A percentile compares a stretch with the other conserved stretches of the same genome.
Evolutionary conservation across 2,797 vertebrate genomes (phyloP).

Genomic region (Pipistrellus nathusii): DNA sequence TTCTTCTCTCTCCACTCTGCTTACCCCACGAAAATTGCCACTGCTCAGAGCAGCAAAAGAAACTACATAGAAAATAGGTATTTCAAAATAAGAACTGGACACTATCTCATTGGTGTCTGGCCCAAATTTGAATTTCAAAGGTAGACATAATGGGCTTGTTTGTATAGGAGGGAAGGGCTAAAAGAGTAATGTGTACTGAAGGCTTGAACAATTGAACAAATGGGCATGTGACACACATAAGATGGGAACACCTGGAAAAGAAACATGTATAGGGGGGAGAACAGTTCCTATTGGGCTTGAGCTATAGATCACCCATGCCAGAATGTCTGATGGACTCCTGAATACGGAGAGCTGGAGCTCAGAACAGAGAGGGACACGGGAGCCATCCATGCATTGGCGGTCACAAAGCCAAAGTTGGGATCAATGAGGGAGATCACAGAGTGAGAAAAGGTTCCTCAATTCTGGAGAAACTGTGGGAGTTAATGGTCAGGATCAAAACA

Average conservation of each 20-base stretch:
- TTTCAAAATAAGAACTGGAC: constrained; percentile 38
- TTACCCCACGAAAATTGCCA: constrained; percentile 33
- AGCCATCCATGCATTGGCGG: not conserved
- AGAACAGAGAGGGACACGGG: not conserved
- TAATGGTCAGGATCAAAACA: not conserved
- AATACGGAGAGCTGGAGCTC: not conserved
- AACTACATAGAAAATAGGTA: constrained; percentile 45
- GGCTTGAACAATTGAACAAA: not conserved
- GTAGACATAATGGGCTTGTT: not conserved
- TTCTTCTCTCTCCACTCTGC: not conserved
- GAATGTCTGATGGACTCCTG: not conserved
- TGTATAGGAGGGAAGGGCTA: not conserved
- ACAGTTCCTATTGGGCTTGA: not conserved
- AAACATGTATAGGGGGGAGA: not conserved
- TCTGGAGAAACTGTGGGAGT: not conserved
- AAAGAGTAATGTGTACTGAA: not conserved
- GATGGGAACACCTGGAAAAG: not conserved
- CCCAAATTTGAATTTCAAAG: not conserved
- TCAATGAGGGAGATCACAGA: not conserved
- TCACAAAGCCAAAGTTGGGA: not conserved
- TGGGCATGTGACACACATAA: not conserved
- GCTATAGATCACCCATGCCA: not conserved
- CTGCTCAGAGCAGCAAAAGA: constrained; percentile 45
- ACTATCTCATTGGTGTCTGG: not conserved
- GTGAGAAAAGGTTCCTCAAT: not conserved